A percentile compares a stretch with the other conserved stretches of the same genome.
Conservation (phyloP, 2,113 vertebrate species). For the Megaleporinus macrocephalus region DNA sequence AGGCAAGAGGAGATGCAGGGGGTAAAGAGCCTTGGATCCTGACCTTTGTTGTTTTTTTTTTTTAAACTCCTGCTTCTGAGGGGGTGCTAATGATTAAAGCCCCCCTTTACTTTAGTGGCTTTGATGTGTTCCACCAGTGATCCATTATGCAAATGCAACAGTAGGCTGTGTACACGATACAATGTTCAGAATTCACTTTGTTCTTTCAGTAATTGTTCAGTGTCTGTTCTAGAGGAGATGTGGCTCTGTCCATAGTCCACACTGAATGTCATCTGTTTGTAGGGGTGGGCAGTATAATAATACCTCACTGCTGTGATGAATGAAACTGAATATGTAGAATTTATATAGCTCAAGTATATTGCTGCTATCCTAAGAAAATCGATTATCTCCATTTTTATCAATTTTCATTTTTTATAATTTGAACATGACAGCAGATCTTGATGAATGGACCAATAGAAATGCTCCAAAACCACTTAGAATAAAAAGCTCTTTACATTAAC, state of each 20-base stretch:
- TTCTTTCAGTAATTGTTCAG: background rate
- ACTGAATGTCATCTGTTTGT: background rate
- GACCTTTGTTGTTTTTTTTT: background rate
- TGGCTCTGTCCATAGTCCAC: background rate
- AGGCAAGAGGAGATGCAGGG: slow-evolving; percentile 53
- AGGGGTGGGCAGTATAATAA: no score
- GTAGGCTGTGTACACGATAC: background rate
- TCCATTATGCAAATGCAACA: background rate
- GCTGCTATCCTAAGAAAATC: no score
- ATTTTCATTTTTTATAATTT: no score
- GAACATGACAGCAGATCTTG: no score
- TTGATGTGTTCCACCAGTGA: background rate
- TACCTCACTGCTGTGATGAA: no score
- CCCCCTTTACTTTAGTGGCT: background rate
- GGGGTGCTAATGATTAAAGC: background rate
- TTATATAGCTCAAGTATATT: no score
- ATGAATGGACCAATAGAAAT: no score
- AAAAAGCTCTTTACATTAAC: no score
- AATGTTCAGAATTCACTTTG: background rate
- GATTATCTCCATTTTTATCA: no score
- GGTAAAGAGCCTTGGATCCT: slow-evolving; percentile 55
- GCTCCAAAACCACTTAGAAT: no score
- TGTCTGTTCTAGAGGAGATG: background rate
- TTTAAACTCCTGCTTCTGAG: background rate
- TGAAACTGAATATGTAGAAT: no score